Percentiles rank a stretch among this genome's conserved stretches.
phyloP scores from a whole-genome alignment of 2,888 invertebrate species.

The Drosophila gaucha region DNA sequence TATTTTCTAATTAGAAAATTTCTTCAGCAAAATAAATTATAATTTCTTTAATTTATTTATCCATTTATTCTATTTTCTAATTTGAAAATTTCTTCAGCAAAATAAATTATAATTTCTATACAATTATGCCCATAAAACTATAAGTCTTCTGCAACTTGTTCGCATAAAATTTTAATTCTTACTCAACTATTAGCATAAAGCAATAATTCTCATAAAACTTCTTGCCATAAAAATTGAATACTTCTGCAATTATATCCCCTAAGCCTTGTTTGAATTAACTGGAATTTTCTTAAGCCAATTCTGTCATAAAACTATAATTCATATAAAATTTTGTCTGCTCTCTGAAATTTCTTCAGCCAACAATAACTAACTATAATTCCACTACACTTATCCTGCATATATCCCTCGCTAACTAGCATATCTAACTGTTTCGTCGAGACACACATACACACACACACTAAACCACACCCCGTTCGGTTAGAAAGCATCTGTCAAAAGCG shows the following conservation, averaged over 20 bases:
- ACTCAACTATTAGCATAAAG: not conserved
- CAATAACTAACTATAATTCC: not conserved
- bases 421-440: conserved; percentile 1
- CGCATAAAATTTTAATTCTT: too few relatives aligned
- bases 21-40: not conserved
- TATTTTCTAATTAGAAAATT: not conserved
- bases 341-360: not conserved
- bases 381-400: not conserved
- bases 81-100: not conserved
- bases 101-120: not conserved
- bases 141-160: not conserved
- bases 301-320: not conserved
- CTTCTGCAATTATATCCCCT: not conserved
- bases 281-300: not conserved
- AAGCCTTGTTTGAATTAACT: not conserved
- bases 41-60: not conserved
- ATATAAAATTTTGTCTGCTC: too few relatives aligned
- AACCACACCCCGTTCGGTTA: conserved; percentile 31
- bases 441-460: conserved; percentile 1
- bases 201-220: not conserved
- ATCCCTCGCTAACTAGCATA: not conserved
- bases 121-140: not conserved
- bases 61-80: not conserved
- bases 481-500: conserved; percentile 39
- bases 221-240: not conserved